Conservation (phyloP, 2,888 invertebrate species). For the Halictus quadricinctus region DNA sequence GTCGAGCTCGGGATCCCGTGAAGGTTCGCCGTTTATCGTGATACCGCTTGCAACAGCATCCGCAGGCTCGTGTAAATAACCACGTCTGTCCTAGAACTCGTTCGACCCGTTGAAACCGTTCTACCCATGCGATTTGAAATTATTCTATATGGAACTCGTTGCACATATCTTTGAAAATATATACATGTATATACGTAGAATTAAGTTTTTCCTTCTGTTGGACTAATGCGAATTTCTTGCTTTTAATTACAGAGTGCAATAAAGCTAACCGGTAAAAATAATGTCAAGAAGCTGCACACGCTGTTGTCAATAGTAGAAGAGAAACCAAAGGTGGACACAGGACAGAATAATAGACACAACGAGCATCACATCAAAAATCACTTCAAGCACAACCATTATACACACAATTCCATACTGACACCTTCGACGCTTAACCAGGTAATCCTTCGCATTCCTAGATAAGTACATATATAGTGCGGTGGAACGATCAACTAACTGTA, state of each 20-base stretch:
- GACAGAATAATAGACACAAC: constrained; percentile 83
- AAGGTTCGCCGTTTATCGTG: constrained; percentile 34
- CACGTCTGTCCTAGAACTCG: background rate
- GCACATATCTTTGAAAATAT: background rate
- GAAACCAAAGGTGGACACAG: constrained; percentile 85
- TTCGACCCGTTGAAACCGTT: background rate
- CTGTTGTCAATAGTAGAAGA: constrained; percentile 84
- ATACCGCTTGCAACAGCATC: constrained; percentile 42
- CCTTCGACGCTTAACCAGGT: constrained; percentile 81
- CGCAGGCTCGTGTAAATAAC: constrained; percentile 36
- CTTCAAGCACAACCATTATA: constrained; percentile 81
- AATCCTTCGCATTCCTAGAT: constrained; percentile 38
- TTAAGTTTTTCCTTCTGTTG: background rate
- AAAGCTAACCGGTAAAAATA: constrained; percentile 85
- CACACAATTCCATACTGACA: constrained; percentile 82
- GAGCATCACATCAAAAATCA: constrained; percentile 82
- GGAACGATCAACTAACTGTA: background rate
- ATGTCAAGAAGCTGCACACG: constrained; percentile 84
- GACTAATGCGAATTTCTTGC: constrained; percentile 31
- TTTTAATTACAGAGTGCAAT: constrained; percentile 84
- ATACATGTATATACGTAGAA: background rate
- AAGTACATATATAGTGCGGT: background rate
- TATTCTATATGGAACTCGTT: background rate
- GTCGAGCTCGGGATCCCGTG: constrained; percentile 9
- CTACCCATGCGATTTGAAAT: background rate